Conservation (phyloP, 1,140 invertebrate species). For the Chionoecetes opilio region DNA sequence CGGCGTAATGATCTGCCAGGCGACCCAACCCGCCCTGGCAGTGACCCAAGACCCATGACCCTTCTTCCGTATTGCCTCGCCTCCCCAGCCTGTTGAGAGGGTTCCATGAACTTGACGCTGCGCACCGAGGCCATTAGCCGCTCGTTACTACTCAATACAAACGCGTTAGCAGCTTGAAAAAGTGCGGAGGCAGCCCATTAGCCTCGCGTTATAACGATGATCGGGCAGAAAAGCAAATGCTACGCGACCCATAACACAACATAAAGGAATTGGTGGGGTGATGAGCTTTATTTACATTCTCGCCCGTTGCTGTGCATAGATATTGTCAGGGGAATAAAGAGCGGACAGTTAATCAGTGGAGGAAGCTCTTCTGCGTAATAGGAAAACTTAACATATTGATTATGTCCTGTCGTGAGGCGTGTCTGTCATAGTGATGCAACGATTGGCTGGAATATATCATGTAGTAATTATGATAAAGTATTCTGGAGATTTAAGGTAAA, state of each 20-base stretch:
- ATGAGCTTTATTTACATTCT: neutral
- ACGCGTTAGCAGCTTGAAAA: neutral
- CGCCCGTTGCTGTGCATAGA: neutral
- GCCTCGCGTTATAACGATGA: constrained; percentile 3
- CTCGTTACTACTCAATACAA: neutral
- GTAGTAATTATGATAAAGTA: no score
- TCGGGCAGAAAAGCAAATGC: neutral
- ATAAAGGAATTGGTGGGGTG: neutral
- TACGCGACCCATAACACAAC: neutral
- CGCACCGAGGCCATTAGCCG: neutral
- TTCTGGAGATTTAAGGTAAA: neutral
- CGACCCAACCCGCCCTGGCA: no score
- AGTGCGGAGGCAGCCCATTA: neutral
- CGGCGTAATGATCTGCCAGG: no score
- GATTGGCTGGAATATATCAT: no score
- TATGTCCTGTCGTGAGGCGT: no score
- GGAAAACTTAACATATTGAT: no score
- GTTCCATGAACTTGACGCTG: neutral
- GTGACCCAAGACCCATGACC: neutral
- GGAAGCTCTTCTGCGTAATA: neutral
- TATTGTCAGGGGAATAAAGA: neutral
- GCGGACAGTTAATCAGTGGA: neutral
- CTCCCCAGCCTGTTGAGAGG: neutral
- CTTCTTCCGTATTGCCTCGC: neutral
- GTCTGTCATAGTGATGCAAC: no score